Evolutionary conservation across 2,113 vertebrate genomes (phyloP).

Genomic region (Leptosomus discolor): DNA sequence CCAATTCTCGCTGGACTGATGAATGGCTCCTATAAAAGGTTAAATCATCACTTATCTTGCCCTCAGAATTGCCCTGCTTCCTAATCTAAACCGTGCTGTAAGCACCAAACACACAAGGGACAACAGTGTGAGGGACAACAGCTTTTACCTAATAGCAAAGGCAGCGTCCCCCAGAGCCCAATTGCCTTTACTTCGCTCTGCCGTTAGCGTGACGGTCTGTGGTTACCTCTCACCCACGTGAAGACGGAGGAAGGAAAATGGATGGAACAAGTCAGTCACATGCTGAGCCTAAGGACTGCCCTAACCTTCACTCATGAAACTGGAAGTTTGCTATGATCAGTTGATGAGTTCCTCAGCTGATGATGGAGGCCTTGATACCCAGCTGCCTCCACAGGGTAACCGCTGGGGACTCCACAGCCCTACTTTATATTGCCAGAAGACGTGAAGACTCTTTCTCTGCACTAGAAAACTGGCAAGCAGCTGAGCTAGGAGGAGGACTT

Average conservation of each 20-base stretch:
- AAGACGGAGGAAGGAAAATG: not conserved
- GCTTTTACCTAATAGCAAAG: not conserved
- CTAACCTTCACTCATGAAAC: not conserved
- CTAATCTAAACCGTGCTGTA: not conserved
- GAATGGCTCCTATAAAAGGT: not conserved
- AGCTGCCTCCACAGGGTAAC: no score
- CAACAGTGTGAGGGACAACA: not conserved
- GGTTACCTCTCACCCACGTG: fast-evolving
- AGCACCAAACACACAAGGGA: not conserved
- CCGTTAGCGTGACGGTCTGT: not conserved
- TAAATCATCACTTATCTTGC: not conserved
- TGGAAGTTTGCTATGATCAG: not conserved
- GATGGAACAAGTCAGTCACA: not conserved
- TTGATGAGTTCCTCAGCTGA: not conserved
- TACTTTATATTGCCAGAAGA: not conserved
- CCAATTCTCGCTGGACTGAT: not conserved
- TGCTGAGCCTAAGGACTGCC: not conserved
- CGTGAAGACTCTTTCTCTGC: not conserved
- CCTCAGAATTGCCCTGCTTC: not conserved
- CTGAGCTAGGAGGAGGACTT: not conserved
- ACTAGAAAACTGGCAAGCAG: not conserved
- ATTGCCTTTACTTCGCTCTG: no score
- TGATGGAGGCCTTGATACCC: fast-evolving
- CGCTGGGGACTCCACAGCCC: not conserved
- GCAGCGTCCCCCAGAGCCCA: not conserved